Conservation (phyloP, 2,888 invertebrate species). For the Ariolimax columbianus region DNA sequence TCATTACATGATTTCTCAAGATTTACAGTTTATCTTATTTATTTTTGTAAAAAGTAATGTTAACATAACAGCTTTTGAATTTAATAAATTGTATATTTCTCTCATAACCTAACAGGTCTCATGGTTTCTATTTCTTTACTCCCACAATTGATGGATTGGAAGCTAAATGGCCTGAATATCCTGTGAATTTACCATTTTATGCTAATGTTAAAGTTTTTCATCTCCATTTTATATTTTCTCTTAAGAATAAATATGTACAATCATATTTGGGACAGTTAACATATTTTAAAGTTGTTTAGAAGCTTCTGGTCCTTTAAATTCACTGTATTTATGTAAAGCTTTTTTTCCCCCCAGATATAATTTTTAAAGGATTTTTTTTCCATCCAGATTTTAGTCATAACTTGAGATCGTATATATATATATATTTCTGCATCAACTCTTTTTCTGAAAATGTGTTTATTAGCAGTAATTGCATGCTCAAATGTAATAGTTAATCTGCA, state of each 20-base stretch:
- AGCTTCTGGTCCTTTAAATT: slow-evolving; percentile 17
- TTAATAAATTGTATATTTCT: slow-evolving; percentile 21
- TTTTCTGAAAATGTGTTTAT: neutral
- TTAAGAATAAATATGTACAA: neutral
- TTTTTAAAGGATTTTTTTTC: neutral
- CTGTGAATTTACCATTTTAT: slow-evolving; percentile 4
- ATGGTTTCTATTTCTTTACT: slow-evolving; percentile 27
- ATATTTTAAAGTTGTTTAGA: neutral
- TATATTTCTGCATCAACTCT: neutral
- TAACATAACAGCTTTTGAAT: slow-evolving; percentile 5
- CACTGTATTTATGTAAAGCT: neutral
- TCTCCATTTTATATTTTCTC: neutral
- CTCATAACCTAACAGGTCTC: slow-evolving; percentile 41
- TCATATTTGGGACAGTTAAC: slow-evolving; percentile 36
- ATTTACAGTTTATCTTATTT: slow-evolving; percentile 47
- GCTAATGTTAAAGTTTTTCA: slow-evolving; percentile 13
- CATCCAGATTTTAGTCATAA: slow-evolving; percentile 7
- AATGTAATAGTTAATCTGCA: slow-evolving; percentile 13
- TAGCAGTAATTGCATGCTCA: neutral
- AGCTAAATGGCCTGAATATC: slow-evolving; percentile 38
- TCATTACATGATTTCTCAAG: slow-evolving; percentile 26
- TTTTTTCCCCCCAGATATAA: too few species aligned
- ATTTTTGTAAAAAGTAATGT: slow-evolving; percentile 9
- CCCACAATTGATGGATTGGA: slow-evolving; percentile 36
- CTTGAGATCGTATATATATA: neutral